A percentile compares a stretch with the other conserved stretches of the same genome.
phyloP scores from a whole-genome alignment of 2,888 invertebrate genomes.

The Apoderus coryli region DNA sequence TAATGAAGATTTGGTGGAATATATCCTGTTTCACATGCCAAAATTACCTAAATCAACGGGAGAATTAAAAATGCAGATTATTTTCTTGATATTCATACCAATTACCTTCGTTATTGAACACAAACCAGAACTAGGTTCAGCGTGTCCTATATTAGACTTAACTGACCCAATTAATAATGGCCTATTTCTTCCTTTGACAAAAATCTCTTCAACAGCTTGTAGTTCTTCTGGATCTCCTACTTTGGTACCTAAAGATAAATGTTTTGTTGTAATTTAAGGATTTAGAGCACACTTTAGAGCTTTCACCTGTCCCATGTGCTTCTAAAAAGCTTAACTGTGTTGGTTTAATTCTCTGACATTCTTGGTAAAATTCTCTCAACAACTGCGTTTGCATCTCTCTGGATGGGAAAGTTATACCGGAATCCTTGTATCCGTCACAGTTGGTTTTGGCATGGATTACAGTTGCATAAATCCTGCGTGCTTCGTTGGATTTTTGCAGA shows the following conservation, averaged over 20 bases:
- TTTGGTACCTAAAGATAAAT: conserved; percentile 40
- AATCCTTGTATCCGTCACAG: conserved; percentile 29
- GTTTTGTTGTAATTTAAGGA: no score
- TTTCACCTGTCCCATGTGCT: conserved; percentile 65
- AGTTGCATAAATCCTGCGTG: conserved; percentile 37
- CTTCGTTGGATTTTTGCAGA: conserved; percentile 47
- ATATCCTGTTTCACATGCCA: conserved; percentile 60
- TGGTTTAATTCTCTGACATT: conserved; percentile 52
- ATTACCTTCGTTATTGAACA: conserved; percentile 67
- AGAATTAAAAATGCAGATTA: not conserved
- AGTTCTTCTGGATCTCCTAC: conserved; percentile 91
- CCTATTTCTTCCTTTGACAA: conserved; percentile 53
- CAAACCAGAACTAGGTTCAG: conserved; percentile 74
- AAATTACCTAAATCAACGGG: conserved; percentile 17
- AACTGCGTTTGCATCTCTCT: conserved; percentile 43
- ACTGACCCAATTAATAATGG: conserved; percentile 76
- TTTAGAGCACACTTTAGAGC: not conserved
- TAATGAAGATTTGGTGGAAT: conserved; percentile 83
- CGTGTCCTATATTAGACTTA: conserved; percentile 89
- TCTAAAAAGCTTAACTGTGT: conserved; percentile 62
- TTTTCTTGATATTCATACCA: no score
- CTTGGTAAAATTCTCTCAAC: conserved; percentile 48
- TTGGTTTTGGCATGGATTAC: conserved; percentile 27
- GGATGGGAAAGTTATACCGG: conserved; percentile 31
- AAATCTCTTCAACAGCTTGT: conserved; percentile 63